Evolutionary conservation across 23 tunicate genomes (phyloP).

Genomic region (Phallusia fumigata): DNA sequence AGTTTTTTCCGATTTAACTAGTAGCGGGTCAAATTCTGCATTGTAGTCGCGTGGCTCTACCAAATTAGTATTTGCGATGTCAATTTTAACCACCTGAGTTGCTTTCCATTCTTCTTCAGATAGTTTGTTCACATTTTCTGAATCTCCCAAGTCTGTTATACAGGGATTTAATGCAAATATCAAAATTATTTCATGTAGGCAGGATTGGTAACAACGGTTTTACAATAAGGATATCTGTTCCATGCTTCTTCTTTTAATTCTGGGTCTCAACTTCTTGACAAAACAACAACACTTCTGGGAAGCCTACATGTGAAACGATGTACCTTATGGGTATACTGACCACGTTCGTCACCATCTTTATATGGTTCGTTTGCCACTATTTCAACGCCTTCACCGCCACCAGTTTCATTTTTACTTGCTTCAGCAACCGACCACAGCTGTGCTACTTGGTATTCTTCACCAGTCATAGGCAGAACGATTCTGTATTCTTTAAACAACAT

Average conservation of each 20-base stretch:
- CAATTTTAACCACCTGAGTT: slow-evolving; percentile 50
- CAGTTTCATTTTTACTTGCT: slow-evolving; percentile 91
- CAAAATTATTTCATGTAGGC: slow-evolving; percentile 57
- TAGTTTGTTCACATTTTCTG: slow-evolving; percentile 62
- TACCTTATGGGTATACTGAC: slow-evolving; percentile 69
- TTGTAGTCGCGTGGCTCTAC: slow-evolving; percentile 37
- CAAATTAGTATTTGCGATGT: slow-evolving; percentile 52
- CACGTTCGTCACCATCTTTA: slow-evolving; percentile 38
- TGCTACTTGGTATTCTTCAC: slow-evolving; percentile 69
- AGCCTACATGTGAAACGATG: slow-evolving; percentile 66
- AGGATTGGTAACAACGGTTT: slow-evolving; percentile 80
- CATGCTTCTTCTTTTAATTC: slow-evolving; percentile 69
- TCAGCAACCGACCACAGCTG: slow-evolving; percentile 87
- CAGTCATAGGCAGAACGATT: slow-evolving; percentile 68
- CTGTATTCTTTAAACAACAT: slow-evolving; percentile 77
- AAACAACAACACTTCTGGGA: neutral
- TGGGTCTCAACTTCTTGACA: slow-evolving; percentile 47
- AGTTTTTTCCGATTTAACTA: slow-evolving; percentile 22
- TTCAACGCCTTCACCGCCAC: slow-evolving; percentile 93
- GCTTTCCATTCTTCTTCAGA: slow-evolving; percentile 27
- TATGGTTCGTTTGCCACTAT: slow-evolving; percentile 59
- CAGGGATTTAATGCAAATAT: slow-evolving; percentile 39
- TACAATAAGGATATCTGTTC: slow-evolving; percentile 86
- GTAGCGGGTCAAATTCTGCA: slow-evolving; percentile 34
- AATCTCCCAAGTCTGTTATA: slow-evolving; percentile 54